Percentiles rank a stretch among this genome's conserved stretches.
phyloP scores from a whole-genome alignment of 2,888 invertebrate genomes.

The Cheilosia vernalis region DNA sequence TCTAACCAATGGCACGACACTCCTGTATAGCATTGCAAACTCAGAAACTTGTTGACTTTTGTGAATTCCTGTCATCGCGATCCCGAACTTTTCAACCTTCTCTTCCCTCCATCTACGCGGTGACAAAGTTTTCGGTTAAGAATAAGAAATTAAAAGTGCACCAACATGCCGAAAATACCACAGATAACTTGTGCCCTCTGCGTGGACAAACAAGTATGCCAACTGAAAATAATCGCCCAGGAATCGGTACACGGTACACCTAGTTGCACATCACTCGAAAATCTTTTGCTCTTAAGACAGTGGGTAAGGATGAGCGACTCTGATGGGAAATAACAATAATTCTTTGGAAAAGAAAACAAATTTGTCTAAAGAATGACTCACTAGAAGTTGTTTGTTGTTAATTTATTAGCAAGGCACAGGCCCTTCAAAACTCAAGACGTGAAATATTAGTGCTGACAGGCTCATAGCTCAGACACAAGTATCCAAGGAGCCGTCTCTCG shows the following conservation, averaged over 20 bases:
- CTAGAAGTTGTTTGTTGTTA: conserved; percentile 32
- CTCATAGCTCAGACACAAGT: conserved; percentile 9
- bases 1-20: background rate
- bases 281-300: background rate
- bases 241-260: conserved; percentile 1
- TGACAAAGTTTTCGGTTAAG: conserved; percentile 22
- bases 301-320: background rate
- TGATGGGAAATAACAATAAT: conserved; percentile 7
- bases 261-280: background rate
- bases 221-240: conserved; percentile 21
- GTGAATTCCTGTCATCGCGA: conserved; percentile 34
- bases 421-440: conserved; percentile 6
- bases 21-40: background rate
- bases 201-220: background rate
- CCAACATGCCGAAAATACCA: conserved; percentile 1
- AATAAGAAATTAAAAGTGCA: conserved; percentile 28
- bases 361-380: background rate
- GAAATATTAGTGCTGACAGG: conserved; percentile 11
- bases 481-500: conserved; percentile 1
- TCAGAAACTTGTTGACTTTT: conserved; percentile 50
- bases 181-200: background rate
- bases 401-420: conserved; percentile 42
- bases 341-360: background rate
- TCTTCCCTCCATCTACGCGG: background rate
- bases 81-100: conserved; percentile 25